phyloP scores from a whole-genome alignment of 2,113 vertebrate species.

The Pituophis catenifer region DNA sequence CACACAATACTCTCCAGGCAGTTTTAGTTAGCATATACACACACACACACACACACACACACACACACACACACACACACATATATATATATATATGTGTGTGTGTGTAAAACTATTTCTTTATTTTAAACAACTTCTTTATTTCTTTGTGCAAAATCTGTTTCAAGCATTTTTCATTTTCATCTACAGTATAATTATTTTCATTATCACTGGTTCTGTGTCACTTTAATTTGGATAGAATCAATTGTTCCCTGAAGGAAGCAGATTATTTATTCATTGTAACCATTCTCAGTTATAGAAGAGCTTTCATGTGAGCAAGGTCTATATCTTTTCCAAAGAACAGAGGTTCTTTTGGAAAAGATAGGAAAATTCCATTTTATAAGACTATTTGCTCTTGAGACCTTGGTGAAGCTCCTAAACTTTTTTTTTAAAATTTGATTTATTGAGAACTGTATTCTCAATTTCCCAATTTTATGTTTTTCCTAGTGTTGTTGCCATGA shows the following conservation, averaged over 20 bases:
- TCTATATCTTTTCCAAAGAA: not conserved
- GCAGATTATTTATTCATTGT: not conserved
- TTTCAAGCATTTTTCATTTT: slow-evolving; percentile 4
- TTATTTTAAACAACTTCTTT: not conserved
- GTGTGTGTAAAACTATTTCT: not conserved
- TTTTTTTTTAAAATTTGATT: no score
- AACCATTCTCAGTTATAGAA: not conserved
- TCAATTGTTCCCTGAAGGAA: not conserved
- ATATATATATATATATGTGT: not conserved
- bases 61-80: no score
- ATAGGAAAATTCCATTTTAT: not conserved
- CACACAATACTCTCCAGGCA: not conserved
- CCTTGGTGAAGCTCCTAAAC: not conserved
- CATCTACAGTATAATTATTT: not conserved
- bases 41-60: no score
- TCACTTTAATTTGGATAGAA: not conserved
- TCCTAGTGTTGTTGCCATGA: not conserved
- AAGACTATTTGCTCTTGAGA: not conserved
- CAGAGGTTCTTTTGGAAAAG: not conserved
- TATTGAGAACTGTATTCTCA: not conserved
- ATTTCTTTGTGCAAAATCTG: not conserved
- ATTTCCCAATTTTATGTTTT: not conserved
- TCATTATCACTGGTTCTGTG: not conserved
- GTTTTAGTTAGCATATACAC: not conserved
- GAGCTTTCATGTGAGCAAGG: not conserved